A percentile compares a stretch with the other conserved stretches of the same genome.
Evolutionary conservation across 2,113 vertebrate genomes (phyloP).

Genomic region (Morone chrysops): DNA sequence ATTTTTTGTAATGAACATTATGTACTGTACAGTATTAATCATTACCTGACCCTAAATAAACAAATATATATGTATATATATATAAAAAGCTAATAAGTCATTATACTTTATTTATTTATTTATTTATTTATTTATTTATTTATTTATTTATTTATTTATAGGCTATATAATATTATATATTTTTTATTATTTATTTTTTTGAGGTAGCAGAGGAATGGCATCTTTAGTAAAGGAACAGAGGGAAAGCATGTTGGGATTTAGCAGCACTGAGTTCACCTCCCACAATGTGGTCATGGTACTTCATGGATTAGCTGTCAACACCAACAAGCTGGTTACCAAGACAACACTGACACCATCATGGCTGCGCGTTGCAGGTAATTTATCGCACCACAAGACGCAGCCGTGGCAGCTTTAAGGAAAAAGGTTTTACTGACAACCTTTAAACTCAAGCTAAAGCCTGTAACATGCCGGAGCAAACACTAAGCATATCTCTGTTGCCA

Average conservation of each 20-base stretch:
- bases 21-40: neutral
- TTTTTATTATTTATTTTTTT: too few species aligned
- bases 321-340: constrained; percentile 44
- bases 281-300: neutral
- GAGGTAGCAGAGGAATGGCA: too few species aligned
- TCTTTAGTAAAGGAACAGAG: neutral
- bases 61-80: neutral
- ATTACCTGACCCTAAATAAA: neutral
- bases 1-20: neutral
- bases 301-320: constrained; percentile 44
- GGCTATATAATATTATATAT: too few species aligned
- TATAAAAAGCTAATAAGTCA: too few species aligned
- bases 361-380: constrained; percentile 25
- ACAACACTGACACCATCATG: constrained; percentile 35
- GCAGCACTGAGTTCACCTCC: constrained; percentile 9
- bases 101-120: too few species aligned
- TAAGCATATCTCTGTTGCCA: constrained; percentile 41
- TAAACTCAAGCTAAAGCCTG: constrained; percentile 30
- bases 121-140: too few species aligned
- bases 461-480: constrained; percentile 7
- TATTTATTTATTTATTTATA: too few species aligned
- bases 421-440: constrained; percentile 47
- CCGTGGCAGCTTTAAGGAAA: constrained; percentile 45
- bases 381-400: constrained; percentile 8
- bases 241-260: constrained; percentile 14